A percentile compares a stretch with the other conserved stretches of the same genome.
Conservation (phyloP, 2,113 vertebrate species). For the Pterocles burchelli region DNA sequence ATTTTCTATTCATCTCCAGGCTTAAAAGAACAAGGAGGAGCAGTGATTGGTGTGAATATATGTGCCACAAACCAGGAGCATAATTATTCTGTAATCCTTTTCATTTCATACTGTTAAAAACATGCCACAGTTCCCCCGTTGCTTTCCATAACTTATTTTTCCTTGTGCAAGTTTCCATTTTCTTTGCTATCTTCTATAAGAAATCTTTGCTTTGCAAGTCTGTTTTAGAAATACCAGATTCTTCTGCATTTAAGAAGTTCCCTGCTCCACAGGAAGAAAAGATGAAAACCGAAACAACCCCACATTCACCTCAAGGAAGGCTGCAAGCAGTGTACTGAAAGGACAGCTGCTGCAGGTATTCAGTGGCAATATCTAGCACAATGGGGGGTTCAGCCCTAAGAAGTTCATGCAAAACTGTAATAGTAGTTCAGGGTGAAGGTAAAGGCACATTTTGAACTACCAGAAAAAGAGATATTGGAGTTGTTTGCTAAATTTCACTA, state of each 20-base stretch:
- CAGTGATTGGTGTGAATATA: background rate
- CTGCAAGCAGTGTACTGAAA: background rate
- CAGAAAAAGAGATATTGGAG: background rate
- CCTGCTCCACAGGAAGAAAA: background rate
- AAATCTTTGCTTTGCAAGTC: background rate
- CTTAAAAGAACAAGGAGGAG: background rate
- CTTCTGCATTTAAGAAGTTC: background rate
- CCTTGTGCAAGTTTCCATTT: background rate
- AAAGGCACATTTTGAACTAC: background rate
- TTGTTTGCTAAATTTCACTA: background rate
- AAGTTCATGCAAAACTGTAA: background rate
- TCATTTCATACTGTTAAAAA: background rate
- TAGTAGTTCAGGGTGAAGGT: background rate
- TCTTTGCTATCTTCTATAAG: background rate
- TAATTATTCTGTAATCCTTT: background rate
- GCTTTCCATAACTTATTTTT: background rate
- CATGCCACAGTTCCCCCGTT: background rate
- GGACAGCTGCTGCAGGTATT: background rate
- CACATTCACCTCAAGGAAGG: background rate
- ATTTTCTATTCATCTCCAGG: background rate
- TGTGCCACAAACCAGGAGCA: background rate
- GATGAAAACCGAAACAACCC: accelerated
- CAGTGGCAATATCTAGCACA: accelerated
- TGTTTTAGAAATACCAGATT: background rate
- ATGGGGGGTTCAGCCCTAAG: background rate